phyloP scores from a whole-genome alignment of 2,888 invertebrate species.

The Gibbula magus region DNA sequence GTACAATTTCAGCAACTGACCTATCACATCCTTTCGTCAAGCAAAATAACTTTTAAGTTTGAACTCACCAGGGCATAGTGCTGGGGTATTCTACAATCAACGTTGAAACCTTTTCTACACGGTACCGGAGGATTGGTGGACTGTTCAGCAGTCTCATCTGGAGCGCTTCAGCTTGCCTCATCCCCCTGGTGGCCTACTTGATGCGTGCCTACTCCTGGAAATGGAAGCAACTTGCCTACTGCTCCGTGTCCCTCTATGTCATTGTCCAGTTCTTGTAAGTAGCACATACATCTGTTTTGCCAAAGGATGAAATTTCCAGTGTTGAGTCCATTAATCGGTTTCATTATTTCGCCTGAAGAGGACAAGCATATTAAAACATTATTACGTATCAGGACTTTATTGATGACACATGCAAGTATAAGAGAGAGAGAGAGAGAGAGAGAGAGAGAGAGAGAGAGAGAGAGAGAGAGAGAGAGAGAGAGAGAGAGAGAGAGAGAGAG shows the following conservation, averaged over 20 bases:
- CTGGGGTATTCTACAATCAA: not conserved
- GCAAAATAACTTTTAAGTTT: not conserved
- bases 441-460: no score
- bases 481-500: no score
- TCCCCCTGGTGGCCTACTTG: constrained; percentile 14
- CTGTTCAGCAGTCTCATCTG: not conserved
- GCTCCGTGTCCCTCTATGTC: not conserved
- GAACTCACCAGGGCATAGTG: not conserved
- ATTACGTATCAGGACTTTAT: no score
- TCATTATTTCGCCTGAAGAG: no score
- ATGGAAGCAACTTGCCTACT: constrained; percentile 3
- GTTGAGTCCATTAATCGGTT: no score
- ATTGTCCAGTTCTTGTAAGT: constrained; percentile 19
- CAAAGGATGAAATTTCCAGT: no score
- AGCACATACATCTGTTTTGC: no score
- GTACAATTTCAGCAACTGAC: not conserved
- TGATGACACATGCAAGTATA: no score
- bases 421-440: no score
- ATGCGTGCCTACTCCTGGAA: constrained; percentile 18
- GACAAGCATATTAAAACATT: no score
- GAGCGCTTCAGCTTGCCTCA: not conserved
- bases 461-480: no score
- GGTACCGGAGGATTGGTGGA: not conserved
- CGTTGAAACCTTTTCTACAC: constrained; percentile 1
- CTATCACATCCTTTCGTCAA: not conserved